Base-by-base conservation (phyloP, 2,888 invertebrate species). In the Tineola bisselliella region DNA sequence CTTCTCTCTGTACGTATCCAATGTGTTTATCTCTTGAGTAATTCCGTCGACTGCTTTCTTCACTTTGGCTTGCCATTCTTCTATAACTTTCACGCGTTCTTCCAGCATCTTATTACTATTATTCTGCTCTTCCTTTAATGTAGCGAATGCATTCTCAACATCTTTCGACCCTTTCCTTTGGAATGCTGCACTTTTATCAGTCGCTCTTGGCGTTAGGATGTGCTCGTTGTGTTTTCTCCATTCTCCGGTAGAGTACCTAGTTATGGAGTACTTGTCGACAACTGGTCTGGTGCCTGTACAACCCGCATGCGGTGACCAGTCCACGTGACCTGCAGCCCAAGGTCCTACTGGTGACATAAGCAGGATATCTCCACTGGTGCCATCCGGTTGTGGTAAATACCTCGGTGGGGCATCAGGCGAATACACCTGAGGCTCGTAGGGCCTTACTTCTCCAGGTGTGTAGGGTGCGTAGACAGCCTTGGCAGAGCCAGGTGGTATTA, bases 241-340 rank as follows among this genome's bases (percentile, higher is more conserved):
- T 73, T 93, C 92, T 3, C 90, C 90, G 1, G 91, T 90, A 62
- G 92, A 93, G 68, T 89, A 93, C 65, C 91, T 87, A 0, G 93
- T 92, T 56, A 94, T 91, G 0, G 93, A 92, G 72, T 94, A 94
- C 67, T 91, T 92, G 76, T 94, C 93, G 1, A 92, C 93, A 0
- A 94, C 91, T 0, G 94, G 94, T 62, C 93, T 81, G 0, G 93
- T 90, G 5, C 94, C 94, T 0, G 93, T 93, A 38, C 91, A 84
- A 0, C 93, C 93, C 0, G 90, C 90, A 68, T 90, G 81, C 0
- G 93, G 93, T 13, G 91, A 91, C 91, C 92, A 94, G 74, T 92
- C 91, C 0, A 92, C 82, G 65, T 91, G 90, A 0, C 94, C 94
- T 0, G 93, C 88, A 0, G 94, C 94, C 93, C 93, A 94, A 0